These are phyloP conservation scores for Mormyrus lacerda DNA, from an alignment of 2,113 vertebrate genomes.

Conservation along the genomic window DNA sequence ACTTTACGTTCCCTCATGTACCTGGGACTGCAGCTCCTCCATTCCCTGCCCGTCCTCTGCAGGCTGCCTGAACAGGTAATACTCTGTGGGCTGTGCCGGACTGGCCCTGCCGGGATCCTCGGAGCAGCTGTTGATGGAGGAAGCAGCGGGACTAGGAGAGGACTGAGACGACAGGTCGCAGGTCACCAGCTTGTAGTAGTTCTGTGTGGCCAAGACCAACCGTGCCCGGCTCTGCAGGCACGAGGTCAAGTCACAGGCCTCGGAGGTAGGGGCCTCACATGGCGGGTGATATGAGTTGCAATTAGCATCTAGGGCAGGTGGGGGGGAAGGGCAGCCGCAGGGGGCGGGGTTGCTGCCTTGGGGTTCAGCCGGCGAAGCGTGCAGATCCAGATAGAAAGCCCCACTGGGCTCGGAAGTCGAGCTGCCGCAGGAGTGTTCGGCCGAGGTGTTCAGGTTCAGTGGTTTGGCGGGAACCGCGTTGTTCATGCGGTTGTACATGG, in stretches of 20 bases:
- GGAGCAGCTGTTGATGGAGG: conserved; percentile 87
- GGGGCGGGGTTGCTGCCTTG: conserved; percentile 61
- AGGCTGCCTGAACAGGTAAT: conserved; percentile 81
- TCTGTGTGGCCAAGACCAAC: conserved; percentile 91
- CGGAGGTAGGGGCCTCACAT: conserved; percentile 59
- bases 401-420: conserved; percentile 70
- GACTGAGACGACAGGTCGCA: conserved; percentile 95
- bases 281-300: conserved; percentile 83
- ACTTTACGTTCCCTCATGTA: background rate
- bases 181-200: conserved; percentile 96
- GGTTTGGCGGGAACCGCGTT: conserved; percentile 58
- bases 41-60: conserved; percentile 41
- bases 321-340: conserved; percentile 68
- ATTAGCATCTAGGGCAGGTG: conserved; percentile 83
- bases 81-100: conserved; percentile 80
- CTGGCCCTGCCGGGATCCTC: conserved; percentile 83
- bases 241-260: conserved; percentile 71
- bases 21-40: conserved; percentile 31
- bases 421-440: conserved; percentile 68
- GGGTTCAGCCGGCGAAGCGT: conserved; percentile 79
- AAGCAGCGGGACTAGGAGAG: conserved; percentile 83
- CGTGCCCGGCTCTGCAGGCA: conserved; percentile 91
- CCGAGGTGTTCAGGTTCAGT: conserved; percentile 77
- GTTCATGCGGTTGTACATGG: conserved; percentile 89
- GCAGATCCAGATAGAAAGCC: conserved; percentile 92